Percentiles rank a stretch among this genome's conserved stretches.
These are phyloP conservation scores for Deilephila elpenor DNA, from an alignment of 2,888 invertebrate genomes.

Conservation along the genomic window DNA sequence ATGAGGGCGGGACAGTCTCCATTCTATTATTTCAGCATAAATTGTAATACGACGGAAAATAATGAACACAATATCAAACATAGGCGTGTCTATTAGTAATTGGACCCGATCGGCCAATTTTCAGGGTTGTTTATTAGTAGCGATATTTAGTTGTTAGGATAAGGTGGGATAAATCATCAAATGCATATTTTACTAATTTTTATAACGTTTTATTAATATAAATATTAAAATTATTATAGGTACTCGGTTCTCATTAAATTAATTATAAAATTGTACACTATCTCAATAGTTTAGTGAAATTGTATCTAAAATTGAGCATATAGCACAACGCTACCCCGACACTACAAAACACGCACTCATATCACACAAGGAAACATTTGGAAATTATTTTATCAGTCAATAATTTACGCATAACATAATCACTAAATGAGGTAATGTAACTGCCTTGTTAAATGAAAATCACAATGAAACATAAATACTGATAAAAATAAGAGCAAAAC, in stretches of 20 bases:
- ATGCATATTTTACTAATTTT: slow-evolving; percentile 68
- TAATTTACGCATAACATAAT: slow-evolving; percentile 78
- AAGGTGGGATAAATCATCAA: slow-evolving; percentile 31
- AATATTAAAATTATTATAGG: slow-evolving; percentile 84
- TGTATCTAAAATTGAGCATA: slow-evolving; percentile 84
- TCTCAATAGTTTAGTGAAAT: slow-evolving; percentile 83
- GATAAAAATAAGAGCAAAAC: slow-evolving; percentile 71
- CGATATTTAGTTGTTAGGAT: not conserved
- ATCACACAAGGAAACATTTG: slow-evolving; percentile 80
- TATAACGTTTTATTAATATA: slow-evolving; percentile 82
- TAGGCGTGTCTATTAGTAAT: too few relatives aligned
- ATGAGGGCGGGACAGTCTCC: too few relatives aligned
- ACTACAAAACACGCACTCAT: slow-evolving; percentile 62
- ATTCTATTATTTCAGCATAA: not conserved
- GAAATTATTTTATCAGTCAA: slow-evolving; percentile 83
- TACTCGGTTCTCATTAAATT: slow-evolving; percentile 83
- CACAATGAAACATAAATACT: slow-evolving; percentile 80
- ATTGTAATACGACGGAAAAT: too few relatives aligned
- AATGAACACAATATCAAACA: too few relatives aligned
- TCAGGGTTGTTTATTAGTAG: not conserved
- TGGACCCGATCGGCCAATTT: too few relatives aligned
- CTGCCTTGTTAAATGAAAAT: slow-evolving; percentile 79
- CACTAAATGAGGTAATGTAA: slow-evolving; percentile 79
- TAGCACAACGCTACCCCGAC: slow-evolving; percentile 83
- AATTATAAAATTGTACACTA: slow-evolving; percentile 83